Conservation (phyloP, 2,888 invertebrate species). For the Agrilus mali region DNA sequence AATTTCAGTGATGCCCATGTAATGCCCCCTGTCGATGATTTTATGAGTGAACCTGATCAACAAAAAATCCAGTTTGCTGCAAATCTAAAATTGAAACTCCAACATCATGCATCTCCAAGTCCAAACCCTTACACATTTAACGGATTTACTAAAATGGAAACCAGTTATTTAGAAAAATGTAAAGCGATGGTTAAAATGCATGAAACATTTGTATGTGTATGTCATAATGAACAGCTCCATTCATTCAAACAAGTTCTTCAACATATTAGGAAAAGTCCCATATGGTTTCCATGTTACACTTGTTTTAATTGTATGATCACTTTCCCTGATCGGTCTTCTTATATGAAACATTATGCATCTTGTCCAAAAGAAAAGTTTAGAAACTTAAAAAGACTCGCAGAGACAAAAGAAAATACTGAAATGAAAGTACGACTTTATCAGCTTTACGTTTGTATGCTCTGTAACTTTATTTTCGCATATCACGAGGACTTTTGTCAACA, state of each 20-base stretch:
- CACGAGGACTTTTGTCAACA: conserved; percentile 29
- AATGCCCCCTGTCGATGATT: no score
- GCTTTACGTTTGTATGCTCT: conserved; percentile 28
- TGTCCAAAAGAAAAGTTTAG: conserved; percentile 23
- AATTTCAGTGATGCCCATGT: no score
- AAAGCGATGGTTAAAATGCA: conserved; percentile 29
- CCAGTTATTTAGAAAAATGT: conserved; percentile 28
- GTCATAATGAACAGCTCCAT: conserved; percentile 26
- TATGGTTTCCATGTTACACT: conserved; percentile 45
- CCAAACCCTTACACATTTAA: conserved; percentile 17
- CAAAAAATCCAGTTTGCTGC: conserved; percentile 31
- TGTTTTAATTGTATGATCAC: conserved; percentile 50
- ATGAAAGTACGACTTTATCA: conserved; percentile 29
- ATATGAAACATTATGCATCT: conserved; percentile 23
- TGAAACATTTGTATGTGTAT: conserved; percentile 24
- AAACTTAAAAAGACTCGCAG: conserved; percentile 23
- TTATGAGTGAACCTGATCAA: conserved; percentile 15
- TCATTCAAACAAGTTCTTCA: conserved; percentile 25
- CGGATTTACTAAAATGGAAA: conserved; percentile 25
- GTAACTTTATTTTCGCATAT: conserved; percentile 27
- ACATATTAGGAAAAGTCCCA: conserved; percentile 26
- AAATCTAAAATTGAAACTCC: conserved; percentile 25
- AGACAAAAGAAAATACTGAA: conserved; percentile 24
- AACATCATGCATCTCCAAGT: conserved; percentile 15
- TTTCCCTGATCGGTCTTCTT: conserved; percentile 32